Base-by-base conservation (phyloP, 1,140 invertebrate species). In the Octopus sinensis region DNA sequence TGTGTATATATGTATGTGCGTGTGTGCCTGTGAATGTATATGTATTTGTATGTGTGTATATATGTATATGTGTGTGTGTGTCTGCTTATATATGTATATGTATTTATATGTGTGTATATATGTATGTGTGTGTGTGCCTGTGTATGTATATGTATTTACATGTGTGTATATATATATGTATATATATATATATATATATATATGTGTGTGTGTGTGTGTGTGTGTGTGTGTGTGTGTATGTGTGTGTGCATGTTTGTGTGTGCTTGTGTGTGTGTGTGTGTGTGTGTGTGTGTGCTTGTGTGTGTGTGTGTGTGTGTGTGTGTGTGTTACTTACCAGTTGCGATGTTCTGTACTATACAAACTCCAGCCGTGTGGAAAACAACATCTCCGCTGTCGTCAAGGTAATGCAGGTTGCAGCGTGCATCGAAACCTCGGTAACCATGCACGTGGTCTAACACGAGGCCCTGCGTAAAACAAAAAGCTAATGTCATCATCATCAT, bases 361-460 rank as follows among this genome's bases (percentile, higher is more conserved):
- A 90, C 89, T 13, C 89, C 90, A 56, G 90, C 91, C 51, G 91
- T 88, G 84, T 91, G 91, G 84, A 89, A 91, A 4, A 91, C 88
- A 83, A 91, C 88, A 79, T 89, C 89, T 71, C 84, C 85, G 53
- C 87, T 89, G 84, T 91, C 90, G 81, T 91, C 90, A 4, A 91
- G 83, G 85, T 90, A 91, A 82, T 88, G 88, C 5, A 91, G 82
- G 82, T 91, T 91, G 81, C 89, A 89, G 6, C 91, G 83, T 12
- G 89, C 87, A 85, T 91, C 91, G 87, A 91, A 91, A 6, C 91
- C 91, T 73, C 91, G 83, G 84, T 91, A 91, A 71, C 91, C 91
- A 86, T 90, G 86, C 13, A 91, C 86, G 83, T 88, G 87, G 43
- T 91, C 88, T 77, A 91, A 81, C 81, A 89, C 83, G n/a, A 91